Evolutionary conservation across 2,888 invertebrate species (phyloP), one percentile per base, ranked within the genome.

Genomic region (Nomada fabriciana): DNA sequence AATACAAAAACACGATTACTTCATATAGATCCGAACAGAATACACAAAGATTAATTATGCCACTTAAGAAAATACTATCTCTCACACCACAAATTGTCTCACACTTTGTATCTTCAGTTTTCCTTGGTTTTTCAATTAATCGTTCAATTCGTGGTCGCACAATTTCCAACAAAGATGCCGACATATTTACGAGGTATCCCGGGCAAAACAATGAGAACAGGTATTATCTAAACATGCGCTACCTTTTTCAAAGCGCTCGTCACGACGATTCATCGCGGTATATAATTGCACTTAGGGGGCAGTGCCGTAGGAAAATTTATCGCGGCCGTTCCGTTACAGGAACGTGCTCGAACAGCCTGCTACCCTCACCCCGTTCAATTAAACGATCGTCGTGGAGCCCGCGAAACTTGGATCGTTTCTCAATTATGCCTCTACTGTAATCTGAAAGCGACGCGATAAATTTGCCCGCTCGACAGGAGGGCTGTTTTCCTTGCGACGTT

Each of bases 401-500:
- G 52, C 64, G 69, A 61, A 88, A 80, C 74, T 88, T 75, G 65
- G 64, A 73, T 61, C 74, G 75, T 84, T 72, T 74, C 73, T 74
- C 86, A 73, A 76, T 75, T 82, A 76, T 75, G 60, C 76, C 74
- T 60, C 18, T 60, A 59, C 81, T 57, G 67, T 64, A 78, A 77
- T 84, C 71, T 76, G 52, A 70, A 78, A 74, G 61, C 80, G n/a
- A 36, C 65, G 52, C 65, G 50, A 68, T 75, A 74, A 80, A 79
- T 81, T 83, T 63, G 69, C 76, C 47, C 68, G 55, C 76, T 76
- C 78, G 50, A 23, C 36, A 36, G 7, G 20, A 59, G n/a, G 53
- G 18, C 64, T 76, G 79, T 77, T 77, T 77, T 80, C 76, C 42
- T 60, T 43, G 55, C 61, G n/a, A 25, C 50, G 47, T 70, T 71